Base-by-base conservation (phyloP, 2,888 invertebrate species). In the Drosophila engyochracea region DNA sequence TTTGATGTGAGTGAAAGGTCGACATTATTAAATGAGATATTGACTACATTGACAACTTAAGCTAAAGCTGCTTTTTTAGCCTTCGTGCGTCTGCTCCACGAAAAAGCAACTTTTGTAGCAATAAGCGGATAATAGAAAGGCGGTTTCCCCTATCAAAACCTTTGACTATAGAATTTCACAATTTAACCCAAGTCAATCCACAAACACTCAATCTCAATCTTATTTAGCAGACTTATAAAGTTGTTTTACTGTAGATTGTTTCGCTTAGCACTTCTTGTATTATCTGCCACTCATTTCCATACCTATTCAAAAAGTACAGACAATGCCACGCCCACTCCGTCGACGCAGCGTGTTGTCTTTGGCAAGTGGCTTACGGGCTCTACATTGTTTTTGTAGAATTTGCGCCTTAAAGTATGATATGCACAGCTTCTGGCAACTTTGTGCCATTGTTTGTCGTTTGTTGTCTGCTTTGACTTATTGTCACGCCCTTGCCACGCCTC, bases 281-380 rank as follows among this genome's bases (percentile, higher is more conserved):
- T 71, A 55, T 65, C 41, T 55, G 37, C 30, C 52, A 63, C 52
- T 74, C 51, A 65, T 63, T 72, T 64, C 28, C 61, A 69, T 54
- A 59, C 51, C 74, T 41, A 69, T 74, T 61, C 55, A 77, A 28
- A 60, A 62, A 25, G 31, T 30, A 35, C 30, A 55, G 37, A 51
- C 51, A 47, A 49, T 47, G 51, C 61, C 69, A 65, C 68, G 58
- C 22, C 44, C 57, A 54, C 73, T 49, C 44, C 39, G 28, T 41
- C 39, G 28, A 51, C 53, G 61, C 35, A 58, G 73, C 47, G 58
- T 69, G 69, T 47, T 64, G 73, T 61, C 76, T 54, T 39, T 73
- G 65, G 77, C 75, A 82, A 82, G 74, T 68, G 72, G 81, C 85
- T 85, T 85, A 75, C 65, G 39, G 70, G 70, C 72, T 73, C 77